Conservation (phyloP, 2,888 invertebrate species). For the Argyresthia albistria region DNA sequence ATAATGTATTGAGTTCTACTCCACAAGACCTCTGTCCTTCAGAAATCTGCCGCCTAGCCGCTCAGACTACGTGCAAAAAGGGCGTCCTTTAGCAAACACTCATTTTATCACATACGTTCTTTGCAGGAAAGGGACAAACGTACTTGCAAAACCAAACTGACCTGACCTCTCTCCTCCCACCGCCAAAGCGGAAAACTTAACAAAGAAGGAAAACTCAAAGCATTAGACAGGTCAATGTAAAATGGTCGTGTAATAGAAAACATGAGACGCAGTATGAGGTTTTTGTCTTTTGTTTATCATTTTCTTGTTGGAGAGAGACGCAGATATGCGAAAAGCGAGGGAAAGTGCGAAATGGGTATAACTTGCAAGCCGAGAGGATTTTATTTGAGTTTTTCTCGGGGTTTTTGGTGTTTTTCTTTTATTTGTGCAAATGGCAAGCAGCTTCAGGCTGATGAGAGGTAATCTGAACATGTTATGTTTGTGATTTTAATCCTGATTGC, state of each 20-base stretch:
- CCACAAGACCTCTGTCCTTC: conserved; percentile 25
- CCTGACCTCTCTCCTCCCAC: background rate
- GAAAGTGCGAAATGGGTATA: conserved; percentile 5
- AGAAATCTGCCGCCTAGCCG: conserved; percentile 68
- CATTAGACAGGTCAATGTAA: conserved; percentile 16
- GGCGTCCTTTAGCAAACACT: conserved; percentile 52
- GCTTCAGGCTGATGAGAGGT: too few species aligned
- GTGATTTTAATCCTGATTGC: background rate
- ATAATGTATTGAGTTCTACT: conserved; percentile 16
- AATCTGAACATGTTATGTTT: background rate
- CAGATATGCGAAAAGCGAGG: conserved; percentile 9
- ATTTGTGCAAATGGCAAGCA: background rate
- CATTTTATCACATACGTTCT: conserved; percentile 63
- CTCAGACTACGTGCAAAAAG: conserved; percentile 69
- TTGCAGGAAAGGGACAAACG: conserved; percentile 32
- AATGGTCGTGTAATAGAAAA: background rate
- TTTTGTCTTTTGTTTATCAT: conserved; percentile 50
- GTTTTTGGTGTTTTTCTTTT: background rate
- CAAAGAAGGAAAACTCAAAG: background rate
- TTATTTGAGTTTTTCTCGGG: background rate
- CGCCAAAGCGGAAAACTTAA: too few species aligned
- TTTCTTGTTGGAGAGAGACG: conserved; percentile 33
- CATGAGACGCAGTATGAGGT: conserved; percentile 14
- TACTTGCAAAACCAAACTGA: conserved; percentile 14
- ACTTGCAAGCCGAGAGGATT: background rate